phyloP scores from a whole-genome alignment of 1,140 invertebrate genomes.

The Drosophila virilis region DNA sequence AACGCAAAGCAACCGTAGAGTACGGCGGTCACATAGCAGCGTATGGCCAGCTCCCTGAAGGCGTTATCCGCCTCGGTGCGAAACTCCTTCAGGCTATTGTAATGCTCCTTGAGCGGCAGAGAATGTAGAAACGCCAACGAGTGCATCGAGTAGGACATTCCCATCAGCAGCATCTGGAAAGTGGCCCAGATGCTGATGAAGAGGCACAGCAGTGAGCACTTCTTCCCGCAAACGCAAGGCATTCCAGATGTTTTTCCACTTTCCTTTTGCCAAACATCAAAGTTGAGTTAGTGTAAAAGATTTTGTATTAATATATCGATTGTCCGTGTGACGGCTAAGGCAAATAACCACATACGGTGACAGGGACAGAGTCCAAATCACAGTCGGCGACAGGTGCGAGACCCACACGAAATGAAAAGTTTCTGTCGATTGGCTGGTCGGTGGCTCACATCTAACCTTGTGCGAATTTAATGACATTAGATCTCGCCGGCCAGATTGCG shows the following conservation, averaged over 20 bases:
- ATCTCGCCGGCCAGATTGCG: constrained; percentile 50
- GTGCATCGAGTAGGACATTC: constrained; percentile 14
- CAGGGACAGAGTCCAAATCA: constrained; percentile 29
- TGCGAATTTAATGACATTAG: constrained; percentile 72
- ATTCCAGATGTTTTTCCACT: neutral
- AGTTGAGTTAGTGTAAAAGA: too few relatives aligned
- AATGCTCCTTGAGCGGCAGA: neutral
- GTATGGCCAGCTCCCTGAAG: constrained; percentile 10
- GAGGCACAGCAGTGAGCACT: constrained; percentile 48
- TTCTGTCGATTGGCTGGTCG: neutral
- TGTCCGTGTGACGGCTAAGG: constrained; percentile 41
- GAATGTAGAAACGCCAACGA: constrained; percentile 25
- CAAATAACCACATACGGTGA: constrained; percentile 34
- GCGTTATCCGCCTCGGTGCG: constrained; percentile 17
- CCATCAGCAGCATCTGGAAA: constrained; percentile 58
- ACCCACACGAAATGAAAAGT: constrained; percentile 57
- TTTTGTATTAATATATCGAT: neutral
- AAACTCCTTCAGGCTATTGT: constrained; percentile 15
- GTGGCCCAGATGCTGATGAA: constrained; percentile 55
- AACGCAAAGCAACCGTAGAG: constrained; percentile 38
- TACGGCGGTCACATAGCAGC: constrained; percentile 41
- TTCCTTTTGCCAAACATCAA: neutral
- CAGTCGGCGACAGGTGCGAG: constrained; percentile 61
- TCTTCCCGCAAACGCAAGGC: constrained; percentile 37
- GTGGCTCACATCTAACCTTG: constrained; percentile 55